Conservation (phyloP, 2,113 vertebrate species). For the Formicarius rufipectus region DNA sequence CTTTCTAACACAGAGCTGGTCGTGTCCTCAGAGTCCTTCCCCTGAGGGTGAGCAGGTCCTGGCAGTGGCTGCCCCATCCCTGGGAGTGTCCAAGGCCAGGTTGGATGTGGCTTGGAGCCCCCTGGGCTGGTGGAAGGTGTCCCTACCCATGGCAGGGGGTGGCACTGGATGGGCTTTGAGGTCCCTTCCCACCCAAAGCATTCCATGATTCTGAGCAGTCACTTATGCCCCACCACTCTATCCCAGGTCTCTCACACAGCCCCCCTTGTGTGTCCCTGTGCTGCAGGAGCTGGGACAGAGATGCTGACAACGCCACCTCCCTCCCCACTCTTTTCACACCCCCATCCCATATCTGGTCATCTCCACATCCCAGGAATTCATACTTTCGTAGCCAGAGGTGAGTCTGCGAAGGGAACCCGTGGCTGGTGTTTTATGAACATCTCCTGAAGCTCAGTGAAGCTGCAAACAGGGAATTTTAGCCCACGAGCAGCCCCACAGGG, state of each 20-base stretch:
- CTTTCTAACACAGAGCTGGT: background rate
- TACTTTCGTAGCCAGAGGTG: background rate
- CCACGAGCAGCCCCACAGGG: background rate
- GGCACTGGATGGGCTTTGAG: background rate
- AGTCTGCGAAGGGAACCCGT: background rate
- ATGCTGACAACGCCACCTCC: background rate
- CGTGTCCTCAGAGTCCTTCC: background rate
- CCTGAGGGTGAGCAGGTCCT: background rate
- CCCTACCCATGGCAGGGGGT: background rate
- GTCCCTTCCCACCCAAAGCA: background rate
- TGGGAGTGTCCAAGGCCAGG: background rate
- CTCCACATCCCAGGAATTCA: background rate
- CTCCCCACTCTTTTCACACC: background rate
- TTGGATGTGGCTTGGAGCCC: background rate
- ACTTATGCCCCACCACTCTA: background rate
- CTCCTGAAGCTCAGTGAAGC: background rate
- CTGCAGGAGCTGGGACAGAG: background rate
- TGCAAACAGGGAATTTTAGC: conserved; percentile 33
- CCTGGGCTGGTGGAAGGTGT: background rate
- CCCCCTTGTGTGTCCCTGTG: background rate
- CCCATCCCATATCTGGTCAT: accelerated
- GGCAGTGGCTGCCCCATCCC: background rate
- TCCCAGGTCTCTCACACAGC: background rate
- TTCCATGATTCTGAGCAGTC: background rate
- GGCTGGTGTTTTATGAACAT: background rate